phyloP scores from a whole-genome alignment of 2,113 vertebrate genomes.

The Hirundichthys speculiger region DNA sequence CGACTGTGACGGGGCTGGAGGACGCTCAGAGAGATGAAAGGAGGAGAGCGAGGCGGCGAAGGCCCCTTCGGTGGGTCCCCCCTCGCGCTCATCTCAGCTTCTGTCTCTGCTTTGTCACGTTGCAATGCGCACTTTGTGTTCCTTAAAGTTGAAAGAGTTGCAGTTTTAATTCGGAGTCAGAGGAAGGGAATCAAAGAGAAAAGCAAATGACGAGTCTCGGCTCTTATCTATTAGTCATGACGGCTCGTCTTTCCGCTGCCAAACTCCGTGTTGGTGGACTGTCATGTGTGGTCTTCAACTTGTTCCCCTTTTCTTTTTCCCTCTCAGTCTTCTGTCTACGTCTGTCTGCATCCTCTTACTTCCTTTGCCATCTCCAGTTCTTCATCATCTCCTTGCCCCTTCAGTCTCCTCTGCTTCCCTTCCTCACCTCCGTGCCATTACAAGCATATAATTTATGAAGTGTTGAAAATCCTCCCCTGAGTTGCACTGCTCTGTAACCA shows the following conservation, averaged over 20 bases:
- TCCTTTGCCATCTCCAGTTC: not conserved
- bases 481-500: slow-evolving; percentile 63
- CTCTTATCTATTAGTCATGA: slow-evolving; percentile 40
- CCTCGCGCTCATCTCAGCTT: not conserved
- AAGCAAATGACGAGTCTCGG: slow-evolving; percentile 20
- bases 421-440: slow-evolving; percentile 58
- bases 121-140: slow-evolving; percentile 26
- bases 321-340: not conserved
- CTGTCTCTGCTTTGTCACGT: slow-evolving; percentile 23
- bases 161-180: slow-evolving; percentile 39
- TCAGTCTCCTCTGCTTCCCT: too few species aligned
- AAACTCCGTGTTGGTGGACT: not conserved
- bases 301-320: not conserved
- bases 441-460: slow-evolving; percentile 69
- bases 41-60: slow-evolving; percentile 58
- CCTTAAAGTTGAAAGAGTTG: slow-evolving; percentile 12
- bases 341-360: too few species aligned
- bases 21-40: slow-evolving; percentile 50
- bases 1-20: slow-evolving; percentile 48
- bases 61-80: slow-evolving; percentile 16
- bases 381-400: slow-evolving; percentile 13
- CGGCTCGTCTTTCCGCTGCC: not conserved
- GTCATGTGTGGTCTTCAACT: not conserved
- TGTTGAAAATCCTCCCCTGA: slow-evolving; percentile 58
- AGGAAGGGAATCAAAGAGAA: slow-evolving; percentile 38